Conservation (phyloP, 30 jellyfish, hydroid and myxozoan genomes). For the Calvadosia cruxmelitensis region DNA sequence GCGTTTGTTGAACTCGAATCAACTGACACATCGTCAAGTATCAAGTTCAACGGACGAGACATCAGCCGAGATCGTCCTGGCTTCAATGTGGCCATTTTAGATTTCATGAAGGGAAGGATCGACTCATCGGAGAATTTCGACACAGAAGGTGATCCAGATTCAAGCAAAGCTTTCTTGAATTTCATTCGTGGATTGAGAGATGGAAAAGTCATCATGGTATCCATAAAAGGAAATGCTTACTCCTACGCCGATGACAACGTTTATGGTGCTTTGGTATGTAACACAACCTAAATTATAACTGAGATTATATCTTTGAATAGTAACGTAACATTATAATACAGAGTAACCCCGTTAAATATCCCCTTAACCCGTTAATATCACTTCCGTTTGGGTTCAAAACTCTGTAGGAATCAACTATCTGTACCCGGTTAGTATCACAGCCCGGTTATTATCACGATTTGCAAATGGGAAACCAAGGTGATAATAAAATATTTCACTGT, state of each 20-base stretch:
- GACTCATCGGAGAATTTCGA: slow-evolving; percentile 41
- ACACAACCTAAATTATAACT: too few relatives aligned
- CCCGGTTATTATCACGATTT: too few relatives aligned
- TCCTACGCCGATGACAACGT: slow-evolving; percentile 44
- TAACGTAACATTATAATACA: too few relatives aligned
- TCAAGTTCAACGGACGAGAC: slow-evolving; percentile 72
- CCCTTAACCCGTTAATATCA: too few relatives aligned
- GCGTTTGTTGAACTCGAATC: slow-evolving; percentile 50
- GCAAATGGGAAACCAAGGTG: too few relatives aligned
- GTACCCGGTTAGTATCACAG: too few relatives aligned
- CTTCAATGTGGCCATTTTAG: slow-evolving; percentile 68
- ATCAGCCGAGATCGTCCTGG: slow-evolving; percentile 76
- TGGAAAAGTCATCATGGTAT: slow-evolving; percentile 53
- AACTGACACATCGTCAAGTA: slow-evolving; percentile 54
- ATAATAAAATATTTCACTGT: too few relatives aligned
- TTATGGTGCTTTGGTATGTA: slow-evolving; percentile 71
- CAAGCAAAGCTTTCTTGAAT: slow-evolving; percentile 79
- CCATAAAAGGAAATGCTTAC: slow-evolving; percentile 72
- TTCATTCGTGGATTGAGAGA: slow-evolving; percentile 54
- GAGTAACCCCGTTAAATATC: too few relatives aligned
- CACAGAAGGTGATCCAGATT: slow-evolving; percentile 71
- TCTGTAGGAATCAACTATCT: too few relatives aligned
- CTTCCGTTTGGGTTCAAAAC: too few relatives aligned
- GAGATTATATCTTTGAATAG: too few relatives aligned
- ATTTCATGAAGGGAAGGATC: slow-evolving; percentile 51